Percentiles rank a stretch among this genome's conserved stretches.
Evolutionary conservation across 2,797 vertebrate genomes (phyloP).

Genomic region (Oreochromis grahami): DNA sequence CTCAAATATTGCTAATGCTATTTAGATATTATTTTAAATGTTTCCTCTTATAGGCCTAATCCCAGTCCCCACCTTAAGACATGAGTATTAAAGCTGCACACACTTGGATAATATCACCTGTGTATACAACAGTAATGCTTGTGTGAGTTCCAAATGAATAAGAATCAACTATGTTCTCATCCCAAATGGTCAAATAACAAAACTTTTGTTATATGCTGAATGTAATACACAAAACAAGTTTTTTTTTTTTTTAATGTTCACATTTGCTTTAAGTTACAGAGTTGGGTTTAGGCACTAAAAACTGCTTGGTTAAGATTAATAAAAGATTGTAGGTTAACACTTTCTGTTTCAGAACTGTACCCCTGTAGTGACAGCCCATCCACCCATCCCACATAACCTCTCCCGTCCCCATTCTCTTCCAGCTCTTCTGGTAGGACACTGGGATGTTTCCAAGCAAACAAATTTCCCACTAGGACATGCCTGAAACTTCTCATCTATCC

Average conservation of each 20-base stretch:
- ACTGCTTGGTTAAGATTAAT: not conserved
- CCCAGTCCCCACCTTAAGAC: not conserved
- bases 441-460: not conserved
- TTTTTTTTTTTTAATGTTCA: not conserved
- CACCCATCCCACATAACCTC: not conserved
- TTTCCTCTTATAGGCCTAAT: not conserved
- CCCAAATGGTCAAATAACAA: not conserved
- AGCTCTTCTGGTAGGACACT: not conserved
- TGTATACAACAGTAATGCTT: not conserved
- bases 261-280: not conserved
- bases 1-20: not conserved
- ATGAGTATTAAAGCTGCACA: not conserved
- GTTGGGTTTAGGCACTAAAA: not conserved
- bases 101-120: not conserved
- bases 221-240: not conserved
- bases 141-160: not conserved
- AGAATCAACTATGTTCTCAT: not conserved
- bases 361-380: not conserved
- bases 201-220: not conserved
- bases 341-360: not conserved
- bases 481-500: not conserved
- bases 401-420: not conserved
- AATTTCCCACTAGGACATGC: not conserved
- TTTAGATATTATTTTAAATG: not conserved
- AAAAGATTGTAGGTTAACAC: not conserved